Evolutionary conservation across 23 tunicate species (phyloP), one percentile per base, ranked within the genome.

Genomic region (Botrylloides violaceus): DNA sequence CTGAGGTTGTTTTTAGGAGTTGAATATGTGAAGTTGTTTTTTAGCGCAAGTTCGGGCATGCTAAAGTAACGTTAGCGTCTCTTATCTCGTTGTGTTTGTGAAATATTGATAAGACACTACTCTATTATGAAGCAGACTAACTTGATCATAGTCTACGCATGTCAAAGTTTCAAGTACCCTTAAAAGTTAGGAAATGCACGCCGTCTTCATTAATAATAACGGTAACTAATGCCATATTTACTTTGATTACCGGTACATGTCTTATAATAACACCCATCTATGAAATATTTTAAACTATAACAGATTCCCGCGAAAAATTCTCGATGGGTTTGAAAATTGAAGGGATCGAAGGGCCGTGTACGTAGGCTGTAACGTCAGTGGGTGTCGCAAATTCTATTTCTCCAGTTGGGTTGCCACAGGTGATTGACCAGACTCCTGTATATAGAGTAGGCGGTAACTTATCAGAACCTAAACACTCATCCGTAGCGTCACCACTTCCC

Each of bases 1-100:
- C 9, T 43, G 53, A 15, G 53, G 53, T 43, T 43, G 53, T 43
- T 43, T 43, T 7, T 43, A 43, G 15, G 15, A 43, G 53, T 43
- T 43, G 12, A 15, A 43, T 43, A 43, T 43, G 12, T 43, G 15
- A 15, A 15, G 53, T 43, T 43, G 53, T 7, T 43, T 43, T n/a
- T 43, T 43, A 15, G 53, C 53, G 53, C 53, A 43, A 43, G 53
- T 43, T 43, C 53, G 53, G 53, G 53, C 53, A 7, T 43, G 53
- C 53, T 43, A 43, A n/a, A 43, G 53, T 43, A 43, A 43, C 53
- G 53, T 43, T 15, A 43, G 15, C 15, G 53, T 15, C 12, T 43
- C 12, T 43, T 43, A 43, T 43, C 53, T 43, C 15, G 9, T 15
- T 43, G 12, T 9, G 15, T 9, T 15, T 9, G 53, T 15, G 9